Evolutionary conservation across 2,888 invertebrate genomes (phyloP), one percentile per base, ranked within the genome.

Genomic region (Maniola hyperantus): DNA sequence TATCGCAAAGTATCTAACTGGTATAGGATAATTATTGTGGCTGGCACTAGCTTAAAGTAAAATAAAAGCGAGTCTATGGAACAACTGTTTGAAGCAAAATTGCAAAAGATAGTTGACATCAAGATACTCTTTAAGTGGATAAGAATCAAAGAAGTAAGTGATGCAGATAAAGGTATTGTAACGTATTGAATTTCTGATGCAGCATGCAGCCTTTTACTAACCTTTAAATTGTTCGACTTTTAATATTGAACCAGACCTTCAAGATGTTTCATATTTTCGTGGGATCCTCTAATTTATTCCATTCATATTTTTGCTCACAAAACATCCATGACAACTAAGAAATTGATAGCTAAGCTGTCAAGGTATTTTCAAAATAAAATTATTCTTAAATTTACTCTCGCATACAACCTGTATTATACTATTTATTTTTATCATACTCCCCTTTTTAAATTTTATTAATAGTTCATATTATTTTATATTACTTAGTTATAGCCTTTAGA

Each of bases 281-380:
- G 44, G 54, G 48, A 59, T 65, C 51, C 54, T 64, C 33, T 44
- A 61, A 42, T 61, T 66, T 53, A 13, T n/a, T 57, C 46, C 34
- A 44, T 70, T 63, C 48, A 60, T 65, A 69, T 58, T 68, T 70
- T 67, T 67, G 59, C 53, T 61, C n/a, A 57, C 33, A 68, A 50
- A 51, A 53, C 51, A 55, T 53, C 58, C 60, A 48, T 67, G 66
- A 69, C 57, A 63, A 18, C 15, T 46, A 44, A 58, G 36, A 55
- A 46, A 62, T 34, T 68, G 65, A 68, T 70, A 65, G 61, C 54
- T 42, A 70, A 20, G 61, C 11, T 18, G 50, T 51, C 50, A 51
- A 26, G 20, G 6, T 42, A 20, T 18, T 57, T 68, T 71, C 53
- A 51, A 68, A 70, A 64, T 13, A 18, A 51, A 55, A 39, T 59